A percentile compares a stretch with the other conserved stretches of the same genome.
These are phyloP conservation scores for Natrix natrix DNA, from an alignment of 2,797 vertebrate species.

Conservation along the genomic window DNA sequence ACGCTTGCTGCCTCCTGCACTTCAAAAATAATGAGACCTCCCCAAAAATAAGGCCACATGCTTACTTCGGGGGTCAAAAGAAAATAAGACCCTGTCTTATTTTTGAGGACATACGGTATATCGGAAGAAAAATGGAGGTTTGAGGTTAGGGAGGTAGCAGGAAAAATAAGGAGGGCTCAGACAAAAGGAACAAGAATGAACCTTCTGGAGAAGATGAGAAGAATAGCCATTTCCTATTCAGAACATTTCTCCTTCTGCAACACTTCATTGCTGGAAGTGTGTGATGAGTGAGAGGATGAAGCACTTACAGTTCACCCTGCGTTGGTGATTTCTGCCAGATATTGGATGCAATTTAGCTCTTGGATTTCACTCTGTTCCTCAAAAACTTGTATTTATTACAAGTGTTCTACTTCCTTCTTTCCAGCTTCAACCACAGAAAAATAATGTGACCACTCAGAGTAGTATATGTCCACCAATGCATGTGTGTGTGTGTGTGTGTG, in stretches of 20 bases:
- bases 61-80: no score
- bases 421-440: not conserved
- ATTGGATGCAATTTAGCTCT: not conserved
- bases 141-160: no score
- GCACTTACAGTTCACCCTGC: no score
- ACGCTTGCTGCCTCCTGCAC: no score
- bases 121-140: no score
- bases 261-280: not conserved
- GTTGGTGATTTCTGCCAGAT: not conserved
- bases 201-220: not conserved
- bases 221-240: no score
- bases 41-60: no score
- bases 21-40: no score
- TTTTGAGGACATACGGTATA: not conserved
- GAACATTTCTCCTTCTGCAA: not conserved
- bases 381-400: not conserved
- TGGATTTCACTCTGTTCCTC: not conserved
- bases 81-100: no score
- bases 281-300: not conserved
- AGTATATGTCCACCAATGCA: not conserved
- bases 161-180: not conserved
- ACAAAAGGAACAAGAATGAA: not conserved
- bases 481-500: not conserved
- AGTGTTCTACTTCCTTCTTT: not conserved
- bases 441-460: not conserved